Evolutionary conservation across 2,113 vertebrate genomes (phyloP).

Genomic region (Atherinomorus stipes): DNA sequence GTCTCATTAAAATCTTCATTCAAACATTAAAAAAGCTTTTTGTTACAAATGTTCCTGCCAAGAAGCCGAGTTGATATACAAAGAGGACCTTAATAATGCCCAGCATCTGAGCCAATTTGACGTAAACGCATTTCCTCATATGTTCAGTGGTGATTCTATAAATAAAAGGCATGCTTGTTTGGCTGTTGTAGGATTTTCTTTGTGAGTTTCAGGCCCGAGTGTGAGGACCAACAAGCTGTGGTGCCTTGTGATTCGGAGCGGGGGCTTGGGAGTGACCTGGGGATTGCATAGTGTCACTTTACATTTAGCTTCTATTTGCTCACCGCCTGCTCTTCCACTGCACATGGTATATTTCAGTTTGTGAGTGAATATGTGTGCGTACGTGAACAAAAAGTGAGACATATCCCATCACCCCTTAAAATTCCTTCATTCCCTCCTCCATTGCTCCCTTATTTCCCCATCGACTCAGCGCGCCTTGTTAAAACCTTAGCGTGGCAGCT

Average conservation of each 20-base stretch:
- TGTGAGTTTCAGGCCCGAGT: constrained; percentile 23
- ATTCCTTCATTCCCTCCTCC: constrained; percentile 70
- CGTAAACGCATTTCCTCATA: constrained; percentile 61
- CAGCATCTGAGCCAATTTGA: constrained; percentile 66
- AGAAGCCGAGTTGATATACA: constrained; percentile 72
- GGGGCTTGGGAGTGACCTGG: constrained; percentile 64
- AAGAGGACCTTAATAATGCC: constrained; percentile 54
- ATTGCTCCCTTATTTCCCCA: constrained; percentile 75
- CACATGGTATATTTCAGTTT: constrained; percentile 65
- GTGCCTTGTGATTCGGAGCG: constrained; percentile 63
- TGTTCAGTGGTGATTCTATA: constrained; percentile 55
- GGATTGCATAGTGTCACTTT: constrained; percentile 74
- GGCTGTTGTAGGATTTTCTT: constrained; percentile 61
- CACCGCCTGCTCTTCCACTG: constrained; percentile 63
- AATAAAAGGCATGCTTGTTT: constrained; percentile 69
- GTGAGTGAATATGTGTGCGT: constrained; percentile 11
- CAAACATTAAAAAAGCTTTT: constrained; percentile 82
- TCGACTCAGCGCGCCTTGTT: constrained; percentile 70
- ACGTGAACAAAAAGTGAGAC: constrained; percentile 59
- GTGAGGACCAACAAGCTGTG: constrained; percentile 59
- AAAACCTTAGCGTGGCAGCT: constrained; percentile 63
- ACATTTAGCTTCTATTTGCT: constrained; percentile 76
- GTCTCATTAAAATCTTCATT: constrained; percentile 82
- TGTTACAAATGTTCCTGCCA: constrained; percentile 76
- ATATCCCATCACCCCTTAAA: constrained; percentile 69